Conservation (phyloP, 64 coral and sea anemone species). For the Actinia equina region DNA sequence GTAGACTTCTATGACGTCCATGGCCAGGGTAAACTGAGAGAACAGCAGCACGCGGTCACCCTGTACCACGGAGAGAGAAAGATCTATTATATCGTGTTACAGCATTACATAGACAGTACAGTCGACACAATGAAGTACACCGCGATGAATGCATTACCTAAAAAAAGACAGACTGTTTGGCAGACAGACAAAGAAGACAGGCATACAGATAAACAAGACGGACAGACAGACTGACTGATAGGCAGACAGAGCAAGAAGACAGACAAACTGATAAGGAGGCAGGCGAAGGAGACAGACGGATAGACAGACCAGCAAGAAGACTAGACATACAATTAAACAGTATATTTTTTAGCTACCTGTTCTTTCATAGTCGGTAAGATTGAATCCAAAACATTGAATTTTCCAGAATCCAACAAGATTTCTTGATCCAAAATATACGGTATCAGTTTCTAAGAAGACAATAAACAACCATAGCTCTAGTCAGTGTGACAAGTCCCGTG, state of each 20-base stretch:
- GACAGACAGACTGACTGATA: neutral
- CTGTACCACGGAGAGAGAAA: slow-evolving; percentile 26
- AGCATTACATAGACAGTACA: neutral
- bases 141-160: neutral
- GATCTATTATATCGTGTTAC: neutral
- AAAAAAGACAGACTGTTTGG: neutral
- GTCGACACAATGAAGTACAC: too few relatives aligned
- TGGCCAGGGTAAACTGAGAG: slow-evolving; percentile 88
- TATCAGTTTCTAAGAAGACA: slow-evolving; percentile 9
- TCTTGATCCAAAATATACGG: slow-evolving; percentile 26
- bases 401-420: slow-evolving; percentile 67
- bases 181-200: neutral
- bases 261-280: neutral
- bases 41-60: slow-evolving; percentile 86
- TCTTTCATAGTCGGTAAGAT: slow-evolving; percentile 72
- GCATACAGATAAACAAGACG: neutral
- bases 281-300: neutral
- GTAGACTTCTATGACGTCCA: slow-evolving; percentile 90
- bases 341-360: slow-evolving; percentile 40
- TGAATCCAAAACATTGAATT: slow-evolving; percentile 69
- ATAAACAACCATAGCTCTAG: neutral
- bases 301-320: neutral
- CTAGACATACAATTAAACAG: neutral
- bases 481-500: neutral
- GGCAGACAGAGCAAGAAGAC: neutral